phyloP scores from a whole-genome alignment of 2,797 vertebrate genomes.

The Acanthopagrus latus region DNA sequence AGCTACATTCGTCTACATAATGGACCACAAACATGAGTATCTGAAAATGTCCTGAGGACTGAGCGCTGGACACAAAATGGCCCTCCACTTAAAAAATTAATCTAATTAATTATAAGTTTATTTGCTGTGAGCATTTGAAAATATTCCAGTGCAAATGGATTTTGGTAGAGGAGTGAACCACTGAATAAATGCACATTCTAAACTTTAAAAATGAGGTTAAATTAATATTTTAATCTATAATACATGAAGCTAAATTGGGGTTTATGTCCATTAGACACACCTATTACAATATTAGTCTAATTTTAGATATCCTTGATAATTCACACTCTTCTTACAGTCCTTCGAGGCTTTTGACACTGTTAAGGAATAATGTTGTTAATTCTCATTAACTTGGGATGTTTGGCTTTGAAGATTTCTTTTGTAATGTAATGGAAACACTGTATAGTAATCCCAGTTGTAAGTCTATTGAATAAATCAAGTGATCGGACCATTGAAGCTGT shows the following conservation, averaged over 20 bases:
- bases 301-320: not conserved
- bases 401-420: not conserved
- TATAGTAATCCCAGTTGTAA: not conserved
- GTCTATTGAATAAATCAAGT: not conserved
- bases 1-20: no score
- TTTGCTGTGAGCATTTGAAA: no score
- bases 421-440: not conserved
- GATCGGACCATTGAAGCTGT: not conserved
- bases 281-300: not conserved
- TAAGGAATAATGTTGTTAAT: not conserved
- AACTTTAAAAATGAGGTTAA: not conserved
- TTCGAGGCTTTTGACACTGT: not conserved
- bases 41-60: no score
- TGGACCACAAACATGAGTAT: no score
- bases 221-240: not conserved
- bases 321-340: not conserved
- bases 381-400: not conserved
- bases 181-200: no score
- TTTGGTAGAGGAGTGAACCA: no score
- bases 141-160: no score
- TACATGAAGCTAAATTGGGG: not conserved
- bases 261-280: not conserved
- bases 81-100: no score
- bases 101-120: no score
- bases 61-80: no score